Percentiles rank a stretch among this genome's conserved stretches.
phyloP scores from a whole-genome alignment of 2,888 invertebrate genomes.

The Dasypogon diadema region DNA sequence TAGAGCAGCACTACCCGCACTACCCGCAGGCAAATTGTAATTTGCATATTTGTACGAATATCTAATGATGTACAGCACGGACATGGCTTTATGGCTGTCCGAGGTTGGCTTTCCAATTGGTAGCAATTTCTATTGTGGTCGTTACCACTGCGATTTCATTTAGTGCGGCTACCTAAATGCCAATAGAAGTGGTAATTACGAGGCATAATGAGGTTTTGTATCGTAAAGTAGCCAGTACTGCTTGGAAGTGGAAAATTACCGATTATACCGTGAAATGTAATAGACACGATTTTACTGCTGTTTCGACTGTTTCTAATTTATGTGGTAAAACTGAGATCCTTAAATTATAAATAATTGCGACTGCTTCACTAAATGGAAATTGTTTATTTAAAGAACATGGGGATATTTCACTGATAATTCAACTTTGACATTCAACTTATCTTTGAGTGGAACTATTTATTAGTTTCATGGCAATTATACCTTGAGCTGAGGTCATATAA shows the following conservation, averaged over 20 bases:
- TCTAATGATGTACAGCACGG: constrained; percentile 22
- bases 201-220: constrained; percentile 45
- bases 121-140: constrained; percentile 31
- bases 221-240: constrained; percentile 3
- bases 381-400: no score
- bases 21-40: neutral
- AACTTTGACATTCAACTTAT: no score
- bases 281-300: constrained; percentile 11
- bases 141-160: constrained; percentile 30
- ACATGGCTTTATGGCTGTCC: constrained; percentile 1
- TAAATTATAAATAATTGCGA: no score
- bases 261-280: constrained; percentile 30
- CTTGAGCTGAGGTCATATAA: no score
- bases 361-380: no score
- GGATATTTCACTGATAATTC: no score
- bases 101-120: constrained; percentile 19
- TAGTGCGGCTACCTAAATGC: constrained; percentile 19
- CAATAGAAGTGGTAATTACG: constrained; percentile 47
- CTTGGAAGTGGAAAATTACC: constrained; percentile 39
- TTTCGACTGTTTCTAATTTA: constrained; percentile 31
- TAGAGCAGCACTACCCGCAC: neutral
- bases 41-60: constrained; percentile 45
- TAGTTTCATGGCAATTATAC: no score
- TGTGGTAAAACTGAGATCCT: no score
- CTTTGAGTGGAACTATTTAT: no score